Evolutionary conservation across 2,797 vertebrate species (phyloP).

Genomic region (Nyctibius grandis): DNA sequence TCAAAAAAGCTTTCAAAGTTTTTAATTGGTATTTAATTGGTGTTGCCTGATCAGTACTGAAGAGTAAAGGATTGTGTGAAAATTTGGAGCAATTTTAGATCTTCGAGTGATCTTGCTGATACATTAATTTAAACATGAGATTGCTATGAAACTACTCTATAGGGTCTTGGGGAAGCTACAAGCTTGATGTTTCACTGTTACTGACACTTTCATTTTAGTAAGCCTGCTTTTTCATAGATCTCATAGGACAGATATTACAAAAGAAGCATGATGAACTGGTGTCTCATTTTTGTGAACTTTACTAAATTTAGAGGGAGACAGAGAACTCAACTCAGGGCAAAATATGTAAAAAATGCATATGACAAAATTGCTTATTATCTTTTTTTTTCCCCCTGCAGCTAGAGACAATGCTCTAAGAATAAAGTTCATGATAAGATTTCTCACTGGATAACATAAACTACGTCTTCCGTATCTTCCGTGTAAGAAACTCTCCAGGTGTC

Average conservation of each 20-base stretch:
- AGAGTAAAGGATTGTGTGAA: not conserved
- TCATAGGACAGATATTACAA: not conserved
- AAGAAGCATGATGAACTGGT: not conserved
- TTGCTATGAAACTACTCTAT: not conserved
- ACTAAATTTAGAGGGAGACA: not conserved
- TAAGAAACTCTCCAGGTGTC: conserved; percentile 44
- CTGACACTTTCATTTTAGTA: not conserved
- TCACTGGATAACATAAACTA: not conserved
- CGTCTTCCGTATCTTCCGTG: not conserved
- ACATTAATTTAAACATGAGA: not conserved
- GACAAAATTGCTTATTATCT: not conserved
- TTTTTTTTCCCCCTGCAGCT: not conserved
- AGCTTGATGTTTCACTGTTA: not conserved
- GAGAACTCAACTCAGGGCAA: not conserved
- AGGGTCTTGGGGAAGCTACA: not conserved
- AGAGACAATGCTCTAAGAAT: not conserved
- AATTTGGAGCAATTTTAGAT: not conserved
- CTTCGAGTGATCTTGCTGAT: not conserved
- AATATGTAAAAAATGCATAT: not conserved
- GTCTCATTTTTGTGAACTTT: not conserved
- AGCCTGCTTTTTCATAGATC: not conserved
- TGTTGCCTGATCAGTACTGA: not conserved
- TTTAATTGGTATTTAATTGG: not conserved
- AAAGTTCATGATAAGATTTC: not conserved
- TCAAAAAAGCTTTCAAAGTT: not conserved